These are phyloP conservation scores for Triplophysa yarkandensis DNA, from an alignment of 2,797 vertebrate genomes.

Conservation along the genomic window DNA sequence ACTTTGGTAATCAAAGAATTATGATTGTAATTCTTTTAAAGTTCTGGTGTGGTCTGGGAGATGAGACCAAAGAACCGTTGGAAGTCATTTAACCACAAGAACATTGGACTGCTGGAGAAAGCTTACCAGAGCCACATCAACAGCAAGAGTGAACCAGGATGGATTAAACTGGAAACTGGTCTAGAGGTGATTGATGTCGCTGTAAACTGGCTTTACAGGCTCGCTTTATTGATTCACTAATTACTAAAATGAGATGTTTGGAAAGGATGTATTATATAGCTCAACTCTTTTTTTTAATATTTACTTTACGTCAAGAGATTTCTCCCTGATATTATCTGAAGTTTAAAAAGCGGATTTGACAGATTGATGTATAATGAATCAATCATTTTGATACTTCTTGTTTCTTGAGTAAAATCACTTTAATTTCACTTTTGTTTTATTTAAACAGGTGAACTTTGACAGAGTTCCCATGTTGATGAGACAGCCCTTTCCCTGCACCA, in stretches of 20 bases:
- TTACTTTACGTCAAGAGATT: not conserved
- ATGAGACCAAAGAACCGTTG: slow-evolving; percentile 89
- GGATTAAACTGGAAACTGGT: slow-evolving; percentile 83
- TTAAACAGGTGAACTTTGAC: slow-evolving; percentile 86
- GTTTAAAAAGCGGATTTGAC: not conserved
- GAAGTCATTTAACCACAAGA: slow-evolving; percentile 93
- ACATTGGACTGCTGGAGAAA: slow-evolving; percentile 87
- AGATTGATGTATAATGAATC: not conserved
- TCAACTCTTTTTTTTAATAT: not conserved
- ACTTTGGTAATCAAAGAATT: no score
- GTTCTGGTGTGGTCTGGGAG: slow-evolving; percentile 97
- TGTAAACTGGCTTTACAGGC: not conserved
- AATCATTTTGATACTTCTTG: not conserved
- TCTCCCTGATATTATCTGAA: no score
- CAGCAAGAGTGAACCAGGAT: slow-evolving; percentile 62
- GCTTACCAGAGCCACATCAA: slow-evolving; percentile 80
- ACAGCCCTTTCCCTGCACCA: slow-evolving; percentile 76
- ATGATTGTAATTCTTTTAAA: slow-evolving; percentile 55
- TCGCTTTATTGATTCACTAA: not conserved
- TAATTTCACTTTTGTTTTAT: not conserved
- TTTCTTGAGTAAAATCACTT: not conserved
- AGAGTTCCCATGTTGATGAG: slow-evolving; percentile 86
- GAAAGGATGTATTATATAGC: not conserved
- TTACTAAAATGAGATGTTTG: not conserved
- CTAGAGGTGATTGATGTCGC: slow-evolving; percentile 81